These are phyloP conservation scores for Cyclina sinensis DNA, from an alignment of 1,140 invertebrate genomes.

Conservation along the genomic window DNA sequence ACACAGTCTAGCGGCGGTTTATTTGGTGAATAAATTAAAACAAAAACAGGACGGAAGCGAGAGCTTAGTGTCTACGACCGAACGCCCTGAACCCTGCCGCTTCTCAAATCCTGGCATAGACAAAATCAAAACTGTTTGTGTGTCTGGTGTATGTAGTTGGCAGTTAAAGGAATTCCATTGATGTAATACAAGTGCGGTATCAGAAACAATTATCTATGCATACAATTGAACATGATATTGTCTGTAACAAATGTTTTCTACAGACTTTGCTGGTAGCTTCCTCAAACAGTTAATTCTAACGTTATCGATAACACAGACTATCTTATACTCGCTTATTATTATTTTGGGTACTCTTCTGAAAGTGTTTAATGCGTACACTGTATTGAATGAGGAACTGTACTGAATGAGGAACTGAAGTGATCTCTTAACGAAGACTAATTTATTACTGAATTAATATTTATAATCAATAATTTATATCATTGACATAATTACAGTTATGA, in stretches of 20 bases:
- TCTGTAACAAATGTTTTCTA: constrained; percentile 32
- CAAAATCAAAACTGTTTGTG: constrained; percentile 1
- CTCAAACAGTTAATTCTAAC: constrained; percentile 10
- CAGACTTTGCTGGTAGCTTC: background rate
- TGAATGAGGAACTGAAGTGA: no score
- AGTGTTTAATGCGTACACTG: no score
- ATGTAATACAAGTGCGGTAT: constrained; percentile 24
- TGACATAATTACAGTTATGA: no score
- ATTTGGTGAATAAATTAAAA: no score
- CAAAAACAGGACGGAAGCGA: background rate
- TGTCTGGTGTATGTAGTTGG: constrained; percentile 24
- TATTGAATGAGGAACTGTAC: no score
- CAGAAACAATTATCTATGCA: constrained; percentile 15
- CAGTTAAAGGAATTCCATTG: constrained; percentile 39
- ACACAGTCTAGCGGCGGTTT: no score
- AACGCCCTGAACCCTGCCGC: constrained; percentile 23
- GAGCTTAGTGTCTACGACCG: background rate
- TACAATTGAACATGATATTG: constrained; percentile 38
- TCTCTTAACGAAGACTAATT: no score
- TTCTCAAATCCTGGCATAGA: constrained; percentile 8
- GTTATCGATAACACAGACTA: constrained; percentile 17
- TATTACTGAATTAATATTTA: no score
- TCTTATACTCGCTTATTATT: background rate
- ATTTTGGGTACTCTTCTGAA: background rate
- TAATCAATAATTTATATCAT: no score